A percentile compares a stretch with the other conserved stretches of the same genome.
Evolutionary conservation across 2,888 invertebrate species (phyloP).

Genomic region (Ectropis crepuscularia): DNA sequence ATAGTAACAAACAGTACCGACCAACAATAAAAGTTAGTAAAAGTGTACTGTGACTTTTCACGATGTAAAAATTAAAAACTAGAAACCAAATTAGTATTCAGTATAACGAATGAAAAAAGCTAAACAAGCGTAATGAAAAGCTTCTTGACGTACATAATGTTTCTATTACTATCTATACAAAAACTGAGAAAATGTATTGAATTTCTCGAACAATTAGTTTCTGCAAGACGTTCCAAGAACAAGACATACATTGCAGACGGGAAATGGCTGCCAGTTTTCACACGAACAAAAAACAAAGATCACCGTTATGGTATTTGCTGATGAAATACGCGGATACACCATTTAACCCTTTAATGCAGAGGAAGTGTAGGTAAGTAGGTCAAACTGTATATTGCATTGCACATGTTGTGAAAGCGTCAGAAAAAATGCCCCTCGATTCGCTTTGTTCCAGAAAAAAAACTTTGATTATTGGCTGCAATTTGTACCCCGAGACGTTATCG

Average conservation of each 20-base stretch:
- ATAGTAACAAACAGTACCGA: too few species aligned
- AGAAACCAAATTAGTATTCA: too few species aligned
- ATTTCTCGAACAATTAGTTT: slow-evolving; percentile 6
- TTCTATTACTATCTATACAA: too few species aligned
- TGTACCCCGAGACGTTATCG: slow-evolving; percentile 66
- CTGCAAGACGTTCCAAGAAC: slow-evolving; percentile 23
- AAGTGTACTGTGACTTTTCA: too few species aligned
- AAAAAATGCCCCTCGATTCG: slow-evolving; percentile 77
- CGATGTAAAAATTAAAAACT: too few species aligned
- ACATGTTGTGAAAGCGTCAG: slow-evolving; percentile 81
- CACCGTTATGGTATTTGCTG: slow-evolving; percentile 53
- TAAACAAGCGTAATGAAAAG: too few species aligned
- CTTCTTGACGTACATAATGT: too few species aligned
- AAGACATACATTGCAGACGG: slow-evolving; percentile 32
- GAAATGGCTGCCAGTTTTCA: slow-evolving; percentile 48
- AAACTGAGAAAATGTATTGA: too few species aligned
- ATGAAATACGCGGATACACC: slow-evolving; percentile 71
- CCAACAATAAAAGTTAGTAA: too few species aligned
- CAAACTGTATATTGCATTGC: slow-evolving; percentile 77
- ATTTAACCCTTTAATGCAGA: slow-evolving; percentile 79
- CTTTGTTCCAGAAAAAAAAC: slow-evolving; percentile 81
- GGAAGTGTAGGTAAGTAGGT: slow-evolving; percentile 83
- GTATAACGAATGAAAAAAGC: too few species aligned
- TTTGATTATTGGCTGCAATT: slow-evolving; percentile 82
- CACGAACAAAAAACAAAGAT: slow-evolving; percentile 52